Percentiles rank a stretch among this genome's conserved stretches.
Conservation (phyloP, 2,888 invertebrate genomes). For the Polylopha cassiicola region DNA sequence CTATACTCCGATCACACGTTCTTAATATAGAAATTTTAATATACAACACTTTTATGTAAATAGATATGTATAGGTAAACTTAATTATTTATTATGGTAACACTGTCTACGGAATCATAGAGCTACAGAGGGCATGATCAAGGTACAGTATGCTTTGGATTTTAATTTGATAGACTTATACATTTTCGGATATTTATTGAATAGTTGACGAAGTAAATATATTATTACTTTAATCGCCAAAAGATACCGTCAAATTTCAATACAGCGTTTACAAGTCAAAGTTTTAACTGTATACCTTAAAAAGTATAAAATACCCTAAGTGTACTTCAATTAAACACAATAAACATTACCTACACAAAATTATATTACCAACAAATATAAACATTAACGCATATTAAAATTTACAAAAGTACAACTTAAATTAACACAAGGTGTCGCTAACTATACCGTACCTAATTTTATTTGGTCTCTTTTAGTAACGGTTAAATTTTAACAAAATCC, state of each 20-base stretch:
- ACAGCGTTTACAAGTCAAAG: too few relatives aligned
- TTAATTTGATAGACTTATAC: not conserved
- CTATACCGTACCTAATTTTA: conserved; percentile 70
- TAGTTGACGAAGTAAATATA: too few relatives aligned
- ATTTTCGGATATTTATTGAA: too few relatives aligned
- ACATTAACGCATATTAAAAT: conserved; percentile 65
- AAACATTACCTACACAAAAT: conserved; percentile 32
- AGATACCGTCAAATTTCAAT: too few relatives aligned
- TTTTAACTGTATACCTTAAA: conserved; percentile 12
- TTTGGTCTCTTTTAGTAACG: conserved; percentile 76
- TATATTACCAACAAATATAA: conserved; percentile 50
- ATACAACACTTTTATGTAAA: conserved; percentile 62
- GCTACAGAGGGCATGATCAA: conserved; percentile 12
- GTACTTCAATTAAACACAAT: conserved; percentile 20
- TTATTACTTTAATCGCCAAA: too few relatives aligned
- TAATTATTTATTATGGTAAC: conserved; percentile 69
- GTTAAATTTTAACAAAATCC: conserved; percentile 55
- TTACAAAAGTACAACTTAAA: conserved; percentile 67
- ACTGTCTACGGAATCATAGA: conserved; percentile 52
- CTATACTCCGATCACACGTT: conserved; percentile 52
- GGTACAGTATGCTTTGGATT: conserved; percentile 9
- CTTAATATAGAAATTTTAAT: conserved; percentile 54
- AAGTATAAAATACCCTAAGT: conserved; percentile 8
- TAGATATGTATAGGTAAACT: conserved; percentile 66
- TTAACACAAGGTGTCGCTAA: conserved; percentile 54